Evolutionary conservation across 2,888 invertebrate genomes (phyloP), one percentile per base, ranked within the genome.

Genomic region (Aplocera efformata): DNA sequence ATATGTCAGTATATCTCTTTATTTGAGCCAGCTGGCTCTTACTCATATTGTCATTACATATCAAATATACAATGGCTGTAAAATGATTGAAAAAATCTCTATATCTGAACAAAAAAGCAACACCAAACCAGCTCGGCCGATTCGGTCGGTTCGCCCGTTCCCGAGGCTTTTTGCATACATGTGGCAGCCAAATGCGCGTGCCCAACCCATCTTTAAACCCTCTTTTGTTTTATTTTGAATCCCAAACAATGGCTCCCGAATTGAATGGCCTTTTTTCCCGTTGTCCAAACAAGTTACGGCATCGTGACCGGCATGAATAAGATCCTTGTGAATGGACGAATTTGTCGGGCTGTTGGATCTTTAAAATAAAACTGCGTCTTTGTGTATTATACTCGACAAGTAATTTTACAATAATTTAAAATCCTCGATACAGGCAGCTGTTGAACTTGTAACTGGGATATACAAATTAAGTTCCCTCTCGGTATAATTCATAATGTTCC

Each of bases 141-240:
- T 67, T 67, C 70, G 72, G 50, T 56, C 46, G 47, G 43, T 42
- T 72, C 72, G 67, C 58, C 33, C 17, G 36, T 42, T 56, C 62
- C 65, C 57, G 57, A 52, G 54, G 24, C 54, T 72, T 81, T 77
- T 76, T 73, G 72, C 70, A 54, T 63, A 67, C 83, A 83, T 77
- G 58, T 84, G 83, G 72, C 67, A 49, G 56, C 72, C 82, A 82
- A 75, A 79, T 82, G 83, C 60, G 63, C 56, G 48, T 48, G 62
- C 66, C 67, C 72, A 68, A 73, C 69, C 64, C 60, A 47, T 53
- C 52, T 39, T 40, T 42, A 39, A 32, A 46, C 38, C 47, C 48
- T 26, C 48, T 32, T 61, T 62, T 57, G 44, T 63, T 55, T 60
- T 46, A 48, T 32, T 48, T 45, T 45, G 41, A 13, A 30, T 40